Conservation (phyloP, 2,888 invertebrate species). For the Dolichomitus sp. region DNA sequence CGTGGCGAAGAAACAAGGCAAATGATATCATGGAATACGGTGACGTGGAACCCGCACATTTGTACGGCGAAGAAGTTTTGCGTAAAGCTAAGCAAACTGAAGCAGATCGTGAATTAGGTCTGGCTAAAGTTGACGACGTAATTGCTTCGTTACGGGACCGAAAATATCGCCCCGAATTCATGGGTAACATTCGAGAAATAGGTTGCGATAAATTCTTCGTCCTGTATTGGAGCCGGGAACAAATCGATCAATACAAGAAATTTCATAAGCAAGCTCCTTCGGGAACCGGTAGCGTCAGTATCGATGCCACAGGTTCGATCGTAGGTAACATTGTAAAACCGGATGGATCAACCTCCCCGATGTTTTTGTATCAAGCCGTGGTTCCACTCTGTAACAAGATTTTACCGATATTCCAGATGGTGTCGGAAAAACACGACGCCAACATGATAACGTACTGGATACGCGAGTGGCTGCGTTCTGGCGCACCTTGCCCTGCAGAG, state of each 20-base stretch:
- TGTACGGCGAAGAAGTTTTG: constrained; percentile 49
- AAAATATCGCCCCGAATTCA: constrained; percentile 45
- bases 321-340: constrained; percentile 39
- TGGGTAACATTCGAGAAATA: constrained; percentile 39
- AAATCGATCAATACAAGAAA: constrained; percentile 44
- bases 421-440: constrained; percentile 57
- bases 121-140: constrained; percentile 16
- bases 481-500: constrained; percentile 36
- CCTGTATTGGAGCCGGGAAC: too few relatives aligned
- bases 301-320: constrained; percentile 55
- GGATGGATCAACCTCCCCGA: constrained; percentile 36
- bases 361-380: constrained; percentile 41
- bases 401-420: constrained; percentile 49
- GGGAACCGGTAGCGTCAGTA: constrained; percentile 36
- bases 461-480: constrained; percentile 40
- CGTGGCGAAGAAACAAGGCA: constrained; percentile 53
- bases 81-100: constrained; percentile 59
- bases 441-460: constrained; percentile 53
- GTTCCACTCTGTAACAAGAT: constrained; percentile 40
- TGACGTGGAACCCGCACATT: constrained; percentile 47
- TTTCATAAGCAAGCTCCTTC: not conserved
- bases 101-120: too few relatives aligned
- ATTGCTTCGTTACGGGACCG: constrained; percentile 28
- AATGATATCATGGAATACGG: constrained; percentile 63
- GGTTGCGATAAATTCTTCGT: too few relatives aligned